Evolutionary conservation across 1,140 invertebrate species (phyloP).

Genomic region (Ctenoplectra terminalis): DNA sequence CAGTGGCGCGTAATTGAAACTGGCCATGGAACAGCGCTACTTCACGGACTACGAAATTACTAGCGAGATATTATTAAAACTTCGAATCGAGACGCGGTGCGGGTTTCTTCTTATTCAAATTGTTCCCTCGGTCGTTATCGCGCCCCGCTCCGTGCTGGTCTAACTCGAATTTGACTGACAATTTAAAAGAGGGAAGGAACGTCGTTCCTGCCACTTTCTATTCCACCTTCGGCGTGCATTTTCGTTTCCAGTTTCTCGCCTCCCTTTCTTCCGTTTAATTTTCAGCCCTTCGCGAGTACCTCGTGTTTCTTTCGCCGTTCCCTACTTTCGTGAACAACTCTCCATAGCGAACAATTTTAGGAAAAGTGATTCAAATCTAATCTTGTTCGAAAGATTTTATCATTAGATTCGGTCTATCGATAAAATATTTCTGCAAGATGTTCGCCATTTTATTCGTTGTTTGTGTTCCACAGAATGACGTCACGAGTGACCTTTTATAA

Average conservation of each 20-base stretch:
- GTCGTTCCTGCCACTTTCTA: slow-evolving; percentile 15
- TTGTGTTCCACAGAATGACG: neutral
- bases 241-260: neutral
- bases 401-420: too few relatives aligned
- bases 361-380: neutral
- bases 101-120: slow-evolving; percentile 27
- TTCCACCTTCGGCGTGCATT: neutral
- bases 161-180: slow-evolving; percentile 44
- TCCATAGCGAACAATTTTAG: neutral
- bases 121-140: neutral
- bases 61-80: slow-evolving; percentile 12
- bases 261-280: slow-evolving; percentile 77
- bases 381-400: neutral
- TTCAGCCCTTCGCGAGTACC: slow-evolving; percentile 39
- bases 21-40: neutral
- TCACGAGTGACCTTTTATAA: neutral
- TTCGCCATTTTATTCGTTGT: neutral
- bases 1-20: slow-evolving; percentile 32
- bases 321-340: neutral
- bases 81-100: neutral
- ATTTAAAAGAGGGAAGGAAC: neutral
- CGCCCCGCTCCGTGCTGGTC: neutral
- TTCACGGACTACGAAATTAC: neutral
- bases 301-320: slow-evolving; percentile 16
- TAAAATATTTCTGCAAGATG: too few relatives aligned